Conservation (phyloP, 2,888 invertebrate genomes). For the Andrena marginata region DNA sequence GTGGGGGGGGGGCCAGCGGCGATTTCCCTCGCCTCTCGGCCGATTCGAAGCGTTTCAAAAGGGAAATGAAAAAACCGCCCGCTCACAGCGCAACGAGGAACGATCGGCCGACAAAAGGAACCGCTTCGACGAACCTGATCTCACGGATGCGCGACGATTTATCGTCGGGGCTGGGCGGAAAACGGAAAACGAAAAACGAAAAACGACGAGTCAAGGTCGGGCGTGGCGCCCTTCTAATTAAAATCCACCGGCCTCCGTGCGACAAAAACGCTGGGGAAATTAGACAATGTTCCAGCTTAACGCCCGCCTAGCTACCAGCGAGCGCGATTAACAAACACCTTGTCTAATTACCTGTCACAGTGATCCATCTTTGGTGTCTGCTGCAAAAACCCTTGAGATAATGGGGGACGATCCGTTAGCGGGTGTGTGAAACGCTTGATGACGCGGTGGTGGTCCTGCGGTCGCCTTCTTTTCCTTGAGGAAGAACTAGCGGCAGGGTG, state of each 20-base stretch:
- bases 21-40: slow-evolving; percentile 2
- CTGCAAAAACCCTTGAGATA: not conserved
- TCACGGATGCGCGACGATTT: slow-evolving; percentile 8
- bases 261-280: not conserved
- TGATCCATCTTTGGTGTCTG: not conserved
- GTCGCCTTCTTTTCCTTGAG: not conserved
- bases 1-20: not conserved
- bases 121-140: slow-evolving; percentile 1
- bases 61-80: slow-evolving; percentile 3
- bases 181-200: not conserved
- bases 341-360: slow-evolving; percentile 9
- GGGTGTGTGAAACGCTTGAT: not conserved
- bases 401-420: slow-evolving; percentile 11
- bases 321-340: slow-evolving; percentile 4
- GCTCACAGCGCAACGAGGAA: not conserved
- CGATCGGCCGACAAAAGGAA: slow-evolving; percentile 24
- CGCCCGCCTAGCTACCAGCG: not conserved
- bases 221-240: slow-evolving; percentile 10
- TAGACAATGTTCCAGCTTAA: not conserved
- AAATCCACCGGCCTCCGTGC: not conserved
- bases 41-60: slow-evolving; percentile 20
- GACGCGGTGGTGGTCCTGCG: not conserved
- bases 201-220: not conserved
- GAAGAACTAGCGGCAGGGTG: not conserved
- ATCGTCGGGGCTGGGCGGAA: not conserved